Conservation (phyloP, 2,888 invertebrate genomes). For the Lamellibrachia satsuma region DNA sequence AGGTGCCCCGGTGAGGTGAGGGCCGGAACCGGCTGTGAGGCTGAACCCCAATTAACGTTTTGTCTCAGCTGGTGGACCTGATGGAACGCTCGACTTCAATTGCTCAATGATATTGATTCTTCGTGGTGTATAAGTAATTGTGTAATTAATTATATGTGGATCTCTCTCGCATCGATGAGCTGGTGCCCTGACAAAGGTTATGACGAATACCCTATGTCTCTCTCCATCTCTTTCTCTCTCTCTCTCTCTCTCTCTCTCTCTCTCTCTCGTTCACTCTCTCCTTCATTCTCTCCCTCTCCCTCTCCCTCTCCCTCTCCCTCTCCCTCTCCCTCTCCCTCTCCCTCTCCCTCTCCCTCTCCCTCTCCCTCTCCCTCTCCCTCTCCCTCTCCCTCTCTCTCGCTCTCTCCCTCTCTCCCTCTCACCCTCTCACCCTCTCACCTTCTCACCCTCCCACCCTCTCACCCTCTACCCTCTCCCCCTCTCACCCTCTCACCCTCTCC, state of each 20-base stretch:
- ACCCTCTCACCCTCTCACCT: background rate
- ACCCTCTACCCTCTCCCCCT: too few species aligned
- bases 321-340: background rate
- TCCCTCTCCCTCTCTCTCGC: background rate
- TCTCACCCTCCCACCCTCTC: too few species aligned
- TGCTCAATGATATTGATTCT: background rate
- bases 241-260: constrained; percentile 18
- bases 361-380: background rate
- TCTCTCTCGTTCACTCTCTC: background rate
- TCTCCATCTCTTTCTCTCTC: background rate
- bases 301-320: constrained; percentile 3
- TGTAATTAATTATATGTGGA: background rate
- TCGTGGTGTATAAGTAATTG: background rate
- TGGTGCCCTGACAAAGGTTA: too few species aligned
- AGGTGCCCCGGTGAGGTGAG: background rate
- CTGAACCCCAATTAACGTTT: background rate
- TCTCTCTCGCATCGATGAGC: background rate
- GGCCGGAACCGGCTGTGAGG: background rate
- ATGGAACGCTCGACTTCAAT: background rate
- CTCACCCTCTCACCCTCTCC: too few species aligned
- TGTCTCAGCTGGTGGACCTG: background rate
- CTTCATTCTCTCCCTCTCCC: constrained; percentile 17
- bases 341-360: background rate
- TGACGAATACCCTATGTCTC: too few species aligned
- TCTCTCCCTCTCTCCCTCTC: constrained; percentile 13